Evolutionary conservation across 1,140 invertebrate species (phyloP).

Genomic region (Drosophila ohnishii): DNA sequence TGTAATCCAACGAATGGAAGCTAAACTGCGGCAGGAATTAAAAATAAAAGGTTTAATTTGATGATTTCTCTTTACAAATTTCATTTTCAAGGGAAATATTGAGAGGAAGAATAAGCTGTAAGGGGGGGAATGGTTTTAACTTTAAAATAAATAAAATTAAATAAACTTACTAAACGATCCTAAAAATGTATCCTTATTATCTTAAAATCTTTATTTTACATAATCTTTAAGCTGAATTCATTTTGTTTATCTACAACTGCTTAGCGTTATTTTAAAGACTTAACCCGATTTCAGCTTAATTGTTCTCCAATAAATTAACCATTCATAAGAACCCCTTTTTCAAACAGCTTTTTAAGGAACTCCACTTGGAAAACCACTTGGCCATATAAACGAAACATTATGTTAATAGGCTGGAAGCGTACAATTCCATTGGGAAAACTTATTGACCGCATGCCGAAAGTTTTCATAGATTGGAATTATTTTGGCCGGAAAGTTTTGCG

Average conservation of each 20-base stretch:
- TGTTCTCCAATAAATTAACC: conserved; percentile 2
- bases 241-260: too few species aligned
- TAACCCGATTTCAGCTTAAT: too few species aligned
- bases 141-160: too few species aligned
- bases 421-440: conserved; percentile 37
- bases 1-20: not conserved
- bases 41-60: not conserved
- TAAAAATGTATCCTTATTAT: too few species aligned
- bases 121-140: too few species aligned
- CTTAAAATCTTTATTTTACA: too few species aligned
- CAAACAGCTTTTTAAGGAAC: not conserved
- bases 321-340: not conserved
- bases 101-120: too few species aligned
- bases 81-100: too few species aligned
- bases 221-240: too few species aligned
- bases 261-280: too few species aligned
- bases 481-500: conserved; percentile 31
- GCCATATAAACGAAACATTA: conserved; percentile 33
- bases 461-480: conserved; percentile 53
- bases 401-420: conserved; percentile 24
- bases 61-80: not conserved
- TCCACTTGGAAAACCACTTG: not conserved
- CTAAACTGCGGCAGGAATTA: not conserved
- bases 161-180: too few species aligned
- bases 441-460: conserved; percentile 52